Conservation (phyloP, 2,113 vertebrate species). For the Pelecanoides urinatrix region DNA sequence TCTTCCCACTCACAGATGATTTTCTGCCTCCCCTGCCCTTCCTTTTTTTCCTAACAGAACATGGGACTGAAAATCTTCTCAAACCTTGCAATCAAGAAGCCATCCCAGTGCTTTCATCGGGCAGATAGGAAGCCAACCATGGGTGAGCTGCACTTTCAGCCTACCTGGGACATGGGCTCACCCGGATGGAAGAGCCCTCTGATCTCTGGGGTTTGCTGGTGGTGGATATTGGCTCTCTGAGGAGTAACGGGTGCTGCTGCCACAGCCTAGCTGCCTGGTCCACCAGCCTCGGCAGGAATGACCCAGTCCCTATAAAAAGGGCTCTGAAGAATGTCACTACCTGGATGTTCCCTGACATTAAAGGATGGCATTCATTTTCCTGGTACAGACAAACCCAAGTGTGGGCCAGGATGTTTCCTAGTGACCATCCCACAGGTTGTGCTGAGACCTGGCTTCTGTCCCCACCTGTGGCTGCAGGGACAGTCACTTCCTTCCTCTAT, state of each 20-base stretch:
- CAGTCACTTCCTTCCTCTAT: not conserved
- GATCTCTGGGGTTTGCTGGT: not conserved
- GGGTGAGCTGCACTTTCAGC: constrained; percentile 6
- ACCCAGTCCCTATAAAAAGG: not conserved
- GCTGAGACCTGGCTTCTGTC: not conserved
- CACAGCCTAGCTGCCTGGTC: not conserved
- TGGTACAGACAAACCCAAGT: not conserved
- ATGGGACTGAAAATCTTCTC: constrained; percentile 66
- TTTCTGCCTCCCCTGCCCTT: not conserved
- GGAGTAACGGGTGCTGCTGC: not conserved
- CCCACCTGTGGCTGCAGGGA: not conserved
- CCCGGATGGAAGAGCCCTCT: not conserved
- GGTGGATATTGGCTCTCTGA: not conserved
- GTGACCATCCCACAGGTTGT: not conserved
- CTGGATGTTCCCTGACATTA: not conserved
- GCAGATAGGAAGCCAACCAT: not conserved
- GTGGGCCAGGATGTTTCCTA: not conserved
- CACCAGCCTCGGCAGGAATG: not conserved
- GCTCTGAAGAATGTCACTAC: not conserved
- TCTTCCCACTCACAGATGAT: not conserved
- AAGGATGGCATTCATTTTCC: not conserved
- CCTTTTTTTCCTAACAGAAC: constrained; percentile 21
- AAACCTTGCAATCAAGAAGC: constrained; percentile 59
- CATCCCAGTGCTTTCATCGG: not conserved
- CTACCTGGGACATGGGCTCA: not conserved